A percentile compares a stretch with the other conserved stretches of the same genome.
These are phyloP conservation scores for Hemaris fuciformis DNA, from an alignment of 2,888 invertebrate species.

Conservation along the genomic window DNA sequence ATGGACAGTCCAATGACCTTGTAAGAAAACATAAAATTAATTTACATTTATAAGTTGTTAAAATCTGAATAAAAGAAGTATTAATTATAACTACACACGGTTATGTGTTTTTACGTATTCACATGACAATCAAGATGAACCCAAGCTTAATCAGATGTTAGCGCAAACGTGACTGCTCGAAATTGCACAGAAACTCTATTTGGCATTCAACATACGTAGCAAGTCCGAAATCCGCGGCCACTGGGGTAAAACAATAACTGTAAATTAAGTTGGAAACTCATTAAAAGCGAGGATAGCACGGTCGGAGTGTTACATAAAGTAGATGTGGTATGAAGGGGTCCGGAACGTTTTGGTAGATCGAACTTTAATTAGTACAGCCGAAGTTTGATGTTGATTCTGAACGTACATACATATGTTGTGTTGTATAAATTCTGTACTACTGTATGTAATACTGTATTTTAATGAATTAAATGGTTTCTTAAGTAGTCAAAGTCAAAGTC, in stretches of 20 bases:
- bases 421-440: neutral
- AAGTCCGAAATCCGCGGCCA: conserved; percentile 54
- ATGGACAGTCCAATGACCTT: no score
- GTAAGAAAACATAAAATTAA: neutral
- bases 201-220: conserved; percentile 52
- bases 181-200: conserved; percentile 45
- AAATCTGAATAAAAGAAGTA: neutral
- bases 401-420: neutral
- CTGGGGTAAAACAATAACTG: conserved; percentile 73
- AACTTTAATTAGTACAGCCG: conserved; percentile 61
- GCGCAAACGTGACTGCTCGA: conserved; percentile 39
- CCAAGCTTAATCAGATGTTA: neutral
- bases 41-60: neutral
- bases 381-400: conserved; percentile 29
- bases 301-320: conserved; percentile 36
- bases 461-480: neutral
- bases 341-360: conserved; percentile 58
- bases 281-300: conserved; percentile 58
- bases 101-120: neutral
- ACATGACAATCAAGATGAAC: neutral
- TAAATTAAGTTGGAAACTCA: conserved; percentile 76
- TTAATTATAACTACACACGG: neutral
- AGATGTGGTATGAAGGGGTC: conserved; percentile 28
- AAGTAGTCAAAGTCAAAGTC: no score
- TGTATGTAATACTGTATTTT: neutral